Percentiles rank a stretch among this genome's conserved stretches.
phyloP scores from a whole-genome alignment of 1,140 invertebrate genomes.

The Caerostris extrusa region DNA sequence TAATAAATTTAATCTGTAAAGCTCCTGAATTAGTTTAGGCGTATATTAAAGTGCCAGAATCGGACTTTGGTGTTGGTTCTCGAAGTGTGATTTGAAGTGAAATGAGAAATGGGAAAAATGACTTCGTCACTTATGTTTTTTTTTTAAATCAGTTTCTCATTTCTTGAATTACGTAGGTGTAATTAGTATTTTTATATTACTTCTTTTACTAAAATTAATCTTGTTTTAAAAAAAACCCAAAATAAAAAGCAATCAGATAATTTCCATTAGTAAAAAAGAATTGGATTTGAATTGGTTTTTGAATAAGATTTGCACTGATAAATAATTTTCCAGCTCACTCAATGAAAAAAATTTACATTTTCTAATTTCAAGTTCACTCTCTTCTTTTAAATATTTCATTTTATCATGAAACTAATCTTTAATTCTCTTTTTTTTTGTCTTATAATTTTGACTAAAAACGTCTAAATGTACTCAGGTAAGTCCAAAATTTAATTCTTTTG shows the following conservation, averaged over 20 bases:
- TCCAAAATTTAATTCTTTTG: not conserved
- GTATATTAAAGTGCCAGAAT: conserved; percentile 51
- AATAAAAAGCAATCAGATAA: not conserved
- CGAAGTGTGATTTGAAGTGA: conserved; percentile 12
- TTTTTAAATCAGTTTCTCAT: not conserved
- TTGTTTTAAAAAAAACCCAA: not conserved
- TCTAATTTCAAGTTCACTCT: conserved; percentile 24
- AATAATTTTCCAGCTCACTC: conserved; percentile 33
- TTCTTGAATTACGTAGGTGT: not conserved
- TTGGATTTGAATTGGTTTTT: conserved; percentile 29
- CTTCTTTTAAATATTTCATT: conserved; percentile 19
- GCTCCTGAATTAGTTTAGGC: conserved; percentile 29
- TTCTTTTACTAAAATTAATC: not conserved
- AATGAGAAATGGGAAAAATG: conserved; percentile 44
- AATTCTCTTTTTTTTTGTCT: not conserved
- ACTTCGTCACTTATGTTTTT: not conserved
- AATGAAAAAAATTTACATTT: conserved; percentile 1
- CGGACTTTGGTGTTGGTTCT: conserved; percentile 19
- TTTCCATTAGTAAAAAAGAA: not conserved
- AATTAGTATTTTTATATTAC: not conserved
- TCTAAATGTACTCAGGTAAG: not conserved
- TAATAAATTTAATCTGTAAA: conserved; percentile 40
- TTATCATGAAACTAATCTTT: not conserved
- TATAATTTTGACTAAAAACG: not conserved
- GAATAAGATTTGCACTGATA: conserved; percentile 22